phyloP scores from a whole-genome alignment of 2,113 vertebrate genomes.

The Dunckerocampus dactyliophorus region DNA sequence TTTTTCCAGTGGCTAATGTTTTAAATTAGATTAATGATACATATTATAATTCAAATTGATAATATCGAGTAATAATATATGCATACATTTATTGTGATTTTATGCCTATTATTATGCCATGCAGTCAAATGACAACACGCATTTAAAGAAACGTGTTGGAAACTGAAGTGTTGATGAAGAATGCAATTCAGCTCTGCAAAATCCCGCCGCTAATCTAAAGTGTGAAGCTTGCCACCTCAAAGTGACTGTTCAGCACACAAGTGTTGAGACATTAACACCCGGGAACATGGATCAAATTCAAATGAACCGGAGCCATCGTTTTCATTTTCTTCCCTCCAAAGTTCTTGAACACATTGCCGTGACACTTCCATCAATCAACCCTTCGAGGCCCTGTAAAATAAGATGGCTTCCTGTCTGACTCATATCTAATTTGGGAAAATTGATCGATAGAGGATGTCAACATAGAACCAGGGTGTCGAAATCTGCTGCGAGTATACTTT shows the following conservation, averaged over 20 bases:
- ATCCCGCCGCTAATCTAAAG: conserved; percentile 13
- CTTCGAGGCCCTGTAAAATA: neutral
- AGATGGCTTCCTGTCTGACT: neutral
- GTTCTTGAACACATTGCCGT: conserved; percentile 1
- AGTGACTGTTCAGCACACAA: neutral
- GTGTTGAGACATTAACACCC: neutral
- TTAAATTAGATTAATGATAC: no score
- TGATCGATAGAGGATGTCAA: neutral
- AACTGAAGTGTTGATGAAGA: neutral
- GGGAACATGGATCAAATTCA: neutral
- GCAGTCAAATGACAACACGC: no score
- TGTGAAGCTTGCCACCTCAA: conserved; percentile 4
- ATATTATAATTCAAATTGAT: no score
- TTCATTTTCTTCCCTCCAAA: neutral
- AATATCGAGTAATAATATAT: no score
- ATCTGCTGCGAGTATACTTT: neutral
- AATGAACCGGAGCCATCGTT: neutral
- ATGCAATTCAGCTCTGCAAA: neutral
- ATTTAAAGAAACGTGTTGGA: neutral
- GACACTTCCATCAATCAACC: neutral
- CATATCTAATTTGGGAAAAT: neutral
- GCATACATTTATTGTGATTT: no score
- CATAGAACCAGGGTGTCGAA: neutral
- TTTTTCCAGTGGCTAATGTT: no score
- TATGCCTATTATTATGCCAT: no score